Evolutionary conservation across 2,888 invertebrate species (phyloP).

Genomic region (Drosophila infuscata): DNA sequence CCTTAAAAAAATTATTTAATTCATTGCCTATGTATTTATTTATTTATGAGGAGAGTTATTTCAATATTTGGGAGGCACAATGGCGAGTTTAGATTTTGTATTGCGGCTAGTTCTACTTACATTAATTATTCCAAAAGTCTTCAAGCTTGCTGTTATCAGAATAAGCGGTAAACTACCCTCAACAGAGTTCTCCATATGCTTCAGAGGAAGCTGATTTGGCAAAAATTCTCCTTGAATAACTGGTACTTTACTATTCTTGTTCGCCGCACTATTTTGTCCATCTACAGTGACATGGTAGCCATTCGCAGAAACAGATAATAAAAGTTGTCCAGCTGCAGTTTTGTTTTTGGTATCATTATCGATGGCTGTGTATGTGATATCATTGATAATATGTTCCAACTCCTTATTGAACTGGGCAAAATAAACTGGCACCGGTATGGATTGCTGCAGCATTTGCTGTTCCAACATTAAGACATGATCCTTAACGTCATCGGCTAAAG

Average conservation of each 20-base stretch:
- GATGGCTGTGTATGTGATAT: slow-evolving; percentile 87
- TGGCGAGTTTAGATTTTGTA: not conserved
- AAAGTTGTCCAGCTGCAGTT: slow-evolving; percentile 93
- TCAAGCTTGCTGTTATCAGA: slow-evolving; percentile 96
- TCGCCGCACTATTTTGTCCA: slow-evolving; percentile 89
- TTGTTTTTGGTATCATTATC: slow-evolving; percentile 85
- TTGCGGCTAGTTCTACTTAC: slow-evolving; percentile 87
- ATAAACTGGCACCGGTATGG: slow-evolving; percentile 94
- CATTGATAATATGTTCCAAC: slow-evolving; percentile 90
- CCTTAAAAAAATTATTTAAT: slow-evolving; percentile 86
- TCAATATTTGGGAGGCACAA: not conserved
- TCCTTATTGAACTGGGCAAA: slow-evolving; percentile 92
- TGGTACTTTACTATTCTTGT: slow-evolving; percentile 93
- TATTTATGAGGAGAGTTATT: not conserved
- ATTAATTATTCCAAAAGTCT: slow-evolving; percentile 94
- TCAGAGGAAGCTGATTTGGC: slow-evolving; percentile 77
- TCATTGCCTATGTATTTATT: not conserved
- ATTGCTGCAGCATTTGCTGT: slow-evolving; percentile 92
- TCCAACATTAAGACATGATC: slow-evolving; percentile 93
- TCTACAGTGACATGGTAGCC: slow-evolving; percentile 96
- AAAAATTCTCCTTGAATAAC: slow-evolving; percentile 94
- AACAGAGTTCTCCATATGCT: slow-evolving; percentile 85
- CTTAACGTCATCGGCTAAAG: slow-evolving; percentile 88
- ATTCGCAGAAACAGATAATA: slow-evolving; percentile 95
- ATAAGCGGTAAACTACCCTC: slow-evolving; percentile 92